Conservation (phyloP, 1,140 invertebrate species). For the Drosophila bipectinata region DNA sequence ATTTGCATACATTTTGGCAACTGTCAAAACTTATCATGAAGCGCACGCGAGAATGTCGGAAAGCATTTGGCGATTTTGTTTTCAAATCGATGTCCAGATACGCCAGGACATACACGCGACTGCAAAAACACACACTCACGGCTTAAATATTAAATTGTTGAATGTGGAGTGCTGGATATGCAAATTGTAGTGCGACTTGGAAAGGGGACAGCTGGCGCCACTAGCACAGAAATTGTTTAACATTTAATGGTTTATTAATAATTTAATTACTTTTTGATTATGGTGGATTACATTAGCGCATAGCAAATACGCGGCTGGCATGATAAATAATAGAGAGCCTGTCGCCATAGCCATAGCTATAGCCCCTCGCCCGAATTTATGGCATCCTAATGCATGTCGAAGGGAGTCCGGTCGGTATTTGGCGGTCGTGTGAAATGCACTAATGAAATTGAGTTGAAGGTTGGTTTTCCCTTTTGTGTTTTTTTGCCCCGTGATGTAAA, state of each 20-base stretch:
- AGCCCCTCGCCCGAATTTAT: slow-evolving; percentile 16
- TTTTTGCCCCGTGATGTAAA: slow-evolving; percentile 31
- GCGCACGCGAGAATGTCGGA: slow-evolving; percentile 47
- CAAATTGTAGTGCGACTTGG: slow-evolving; percentile 38
- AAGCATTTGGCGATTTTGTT: slow-evolving; percentile 64
- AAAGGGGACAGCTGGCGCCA: slow-evolving; percentile 14
- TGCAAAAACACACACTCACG: slow-evolving; percentile 34
- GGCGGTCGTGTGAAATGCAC: slow-evolving; percentile 46
- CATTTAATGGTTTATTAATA: slow-evolving; percentile 82
- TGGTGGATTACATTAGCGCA: slow-evolving; percentile 77
- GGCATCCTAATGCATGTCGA: slow-evolving; percentile 29
- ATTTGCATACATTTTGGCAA: slow-evolving; percentile 64
- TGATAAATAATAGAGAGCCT: slow-evolving; percentile 49
- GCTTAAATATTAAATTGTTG: slow-evolving; percentile 70
- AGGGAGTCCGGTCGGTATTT: neutral
- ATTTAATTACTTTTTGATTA: slow-evolving; percentile 82
- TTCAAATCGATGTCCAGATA: slow-evolving; percentile 66
- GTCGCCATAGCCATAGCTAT: slow-evolving; percentile 23
- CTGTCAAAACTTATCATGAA: slow-evolving; percentile 72
- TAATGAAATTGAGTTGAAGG: slow-evolving; percentile 79
- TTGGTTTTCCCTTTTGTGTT: slow-evolving; percentile 63
- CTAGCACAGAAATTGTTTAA: slow-evolving; percentile 72
- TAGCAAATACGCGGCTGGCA: slow-evolving; percentile 57
- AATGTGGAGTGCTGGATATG: slow-evolving; percentile 32
- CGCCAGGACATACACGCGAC: slow-evolving; percentile 13